Evolutionary conservation across 2,797 vertebrate species (phyloP).

Genomic region (Psittacula echo): DNA sequence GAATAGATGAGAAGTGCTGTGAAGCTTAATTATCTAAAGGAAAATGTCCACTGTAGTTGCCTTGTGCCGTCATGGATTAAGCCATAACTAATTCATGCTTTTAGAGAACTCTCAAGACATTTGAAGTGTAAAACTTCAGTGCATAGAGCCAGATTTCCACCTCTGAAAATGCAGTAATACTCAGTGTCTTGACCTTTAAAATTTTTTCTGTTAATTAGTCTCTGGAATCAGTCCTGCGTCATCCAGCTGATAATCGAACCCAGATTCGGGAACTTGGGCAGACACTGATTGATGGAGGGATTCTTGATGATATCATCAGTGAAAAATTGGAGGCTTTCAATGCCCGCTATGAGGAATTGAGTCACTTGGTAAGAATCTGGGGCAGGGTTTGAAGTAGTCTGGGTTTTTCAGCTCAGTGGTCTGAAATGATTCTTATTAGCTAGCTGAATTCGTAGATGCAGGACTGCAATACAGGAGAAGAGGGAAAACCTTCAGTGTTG

Average conservation of each 20-base stretch:
- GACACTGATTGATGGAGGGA: conserved; percentile 96
- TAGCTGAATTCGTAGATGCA: not conserved
- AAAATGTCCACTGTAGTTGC: not conserved
- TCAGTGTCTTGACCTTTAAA: not conserved
- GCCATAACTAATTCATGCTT: not conserved
- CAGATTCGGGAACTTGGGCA: conserved; percentile 97
- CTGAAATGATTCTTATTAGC: not conserved
- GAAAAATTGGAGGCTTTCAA: conserved; percentile 96
- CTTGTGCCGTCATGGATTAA: not conserved
- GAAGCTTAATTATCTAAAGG: not conserved
- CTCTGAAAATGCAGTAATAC: not conserved
- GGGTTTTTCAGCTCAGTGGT: not conserved
- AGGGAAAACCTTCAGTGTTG: not conserved
- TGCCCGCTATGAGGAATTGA: conserved; percentile 89
- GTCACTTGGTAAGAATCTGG: conserved; percentile 85
- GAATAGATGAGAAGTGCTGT: not conserved
- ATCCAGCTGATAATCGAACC: conserved; percentile 96
- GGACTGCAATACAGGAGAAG: not conserved
- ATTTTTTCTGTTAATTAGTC: conserved; percentile 54
- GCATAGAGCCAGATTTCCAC: not conserved
- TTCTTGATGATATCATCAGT: conserved; percentile 96
- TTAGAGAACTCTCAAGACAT: not conserved
- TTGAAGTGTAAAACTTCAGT: not conserved
- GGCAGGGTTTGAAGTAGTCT: not conserved
- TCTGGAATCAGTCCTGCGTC: conserved; percentile 91